Evolutionary conservation across 1,140 invertebrate species (phyloP), one percentile per base, ranked within the genome.

Genomic region (Papilio polytes): DNA sequence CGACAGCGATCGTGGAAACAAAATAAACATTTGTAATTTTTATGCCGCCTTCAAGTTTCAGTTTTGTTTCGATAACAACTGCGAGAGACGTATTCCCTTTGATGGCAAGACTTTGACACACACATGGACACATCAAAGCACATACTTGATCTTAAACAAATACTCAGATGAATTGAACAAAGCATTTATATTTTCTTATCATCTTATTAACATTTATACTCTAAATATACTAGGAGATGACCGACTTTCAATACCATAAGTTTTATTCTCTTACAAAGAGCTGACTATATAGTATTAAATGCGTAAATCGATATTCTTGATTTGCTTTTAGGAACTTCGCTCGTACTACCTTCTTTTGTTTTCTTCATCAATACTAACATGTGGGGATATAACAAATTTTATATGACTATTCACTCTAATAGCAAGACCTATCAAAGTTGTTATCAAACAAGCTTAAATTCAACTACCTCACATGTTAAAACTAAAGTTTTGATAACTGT

Each of bases 21-120:
- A 70, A 70, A 70, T 70, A 70, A 70, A 70, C 63, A 70, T 70
- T 31, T 70, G 26, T 70, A 70, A 70, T 70, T 70, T 70, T 70
- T 70, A 70, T 70, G 63, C 63, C 63, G 22, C 26, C 63, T 70
- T 26, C 12, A 59, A 22, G 20, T 59, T 59, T 22, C 56, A 59
- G 22, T 70, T 70, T 70, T 70, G 63, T 70, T 70, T 70, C 63
- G 22, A 31, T 70, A 70, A 70, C 26, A 70, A 70, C 63, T 70
- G 26, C 26, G 12, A 31, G 0, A 70, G 63, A 31, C 63, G 63
- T 70, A 70, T 70, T 70, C 63, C 63, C 63, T 70, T 70, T 70
- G 63, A 70, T 70, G 63, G 26, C 7, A 70, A 70, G 63, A 70
- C 26, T 70, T 70, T 36, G 63, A 36, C 26, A 31, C 26, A 36